Conservation (phyloP, 2,888 invertebrate genomes). For the Sesia apiformis region DNA sequence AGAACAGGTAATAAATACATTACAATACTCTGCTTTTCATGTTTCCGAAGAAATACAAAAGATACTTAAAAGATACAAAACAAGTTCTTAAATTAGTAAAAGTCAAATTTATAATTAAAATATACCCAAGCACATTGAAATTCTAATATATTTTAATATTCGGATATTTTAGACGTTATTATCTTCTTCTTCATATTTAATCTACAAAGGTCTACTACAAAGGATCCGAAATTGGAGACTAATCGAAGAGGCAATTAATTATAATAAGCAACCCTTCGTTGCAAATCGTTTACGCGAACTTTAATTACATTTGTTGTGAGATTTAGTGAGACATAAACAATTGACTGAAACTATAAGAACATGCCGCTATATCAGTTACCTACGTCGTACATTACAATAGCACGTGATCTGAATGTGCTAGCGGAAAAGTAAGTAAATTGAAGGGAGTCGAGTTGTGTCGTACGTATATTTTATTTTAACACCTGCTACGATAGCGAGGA, state of each 20-base stretch:
- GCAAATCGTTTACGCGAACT: not conserved
- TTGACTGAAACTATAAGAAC: not conserved
- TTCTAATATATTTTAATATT: too few relatives aligned
- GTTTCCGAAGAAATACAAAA: too few relatives aligned
- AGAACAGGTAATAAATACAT: too few relatives aligned
- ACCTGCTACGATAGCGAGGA: constrained; percentile 28
- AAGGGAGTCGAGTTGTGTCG: constrained; percentile 34
- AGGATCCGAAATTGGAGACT: not conserved
- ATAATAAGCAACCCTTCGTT: not conserved
- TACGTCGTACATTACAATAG: constrained; percentile 33
- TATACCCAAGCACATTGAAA: too few relatives aligned
- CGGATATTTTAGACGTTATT: too few relatives aligned
- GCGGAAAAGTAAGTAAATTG: constrained; percentile 32
- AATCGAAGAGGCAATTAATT: not conserved
- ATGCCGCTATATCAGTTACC: constrained; percentile 27
- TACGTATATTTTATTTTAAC: constrained; percentile 34
- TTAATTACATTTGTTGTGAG: not conserved
- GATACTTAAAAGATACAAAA: too few relatives aligned
- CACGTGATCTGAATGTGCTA: constrained; percentile 41
- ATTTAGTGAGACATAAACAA: not conserved
- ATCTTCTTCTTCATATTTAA: not conserved
- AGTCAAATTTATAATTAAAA: too few relatives aligned
- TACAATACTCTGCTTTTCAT: too few relatives aligned
- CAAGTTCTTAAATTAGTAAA: too few relatives aligned
- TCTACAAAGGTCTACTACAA: not conserved